Conservation (phyloP, 2,113 vertebrate genomes). For the Edolisoma coerulescens region DNA sequence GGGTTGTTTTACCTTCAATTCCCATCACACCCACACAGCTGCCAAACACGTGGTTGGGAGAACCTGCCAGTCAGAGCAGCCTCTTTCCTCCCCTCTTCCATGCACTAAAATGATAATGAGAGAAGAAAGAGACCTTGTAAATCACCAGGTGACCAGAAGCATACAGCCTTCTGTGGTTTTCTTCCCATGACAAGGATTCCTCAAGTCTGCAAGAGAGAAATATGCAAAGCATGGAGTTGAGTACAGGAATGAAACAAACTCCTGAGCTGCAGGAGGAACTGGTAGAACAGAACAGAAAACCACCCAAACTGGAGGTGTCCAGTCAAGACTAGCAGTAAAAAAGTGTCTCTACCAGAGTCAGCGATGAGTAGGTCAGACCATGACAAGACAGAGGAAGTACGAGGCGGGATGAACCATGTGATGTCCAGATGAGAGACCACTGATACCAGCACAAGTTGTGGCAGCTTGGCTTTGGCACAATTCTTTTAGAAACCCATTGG, state of each 20-base stretch:
- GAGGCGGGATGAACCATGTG: fast-evolving
- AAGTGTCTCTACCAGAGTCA: not conserved
- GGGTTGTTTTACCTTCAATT: not conserved
- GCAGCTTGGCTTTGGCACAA: not conserved
- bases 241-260: not conserved
- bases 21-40: not conserved
- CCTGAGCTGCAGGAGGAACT: not conserved
- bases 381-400: not conserved
- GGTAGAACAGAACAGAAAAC: not conserved
- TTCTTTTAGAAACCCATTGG: not conserved
- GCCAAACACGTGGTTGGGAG: fast-evolving
- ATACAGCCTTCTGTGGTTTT: not conserved
- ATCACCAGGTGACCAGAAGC: not conserved
- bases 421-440: not conserved
- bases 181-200: not conserved
- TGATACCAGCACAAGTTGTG: not conserved
- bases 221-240: fast-evolving
- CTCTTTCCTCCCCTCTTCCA: not conserved
- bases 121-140: not conserved
- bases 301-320: not conserved
- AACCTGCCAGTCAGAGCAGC: not conserved
- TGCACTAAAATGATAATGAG: not conserved
- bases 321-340: not conserved
- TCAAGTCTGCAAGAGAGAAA: not conserved
- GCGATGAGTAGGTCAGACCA: fast-evolving